Evolutionary conservation across 1,140 invertebrate species (phyloP), one percentile per base, ranked within the genome.

Genomic region (Phenacoccus solenopsis): DNA sequence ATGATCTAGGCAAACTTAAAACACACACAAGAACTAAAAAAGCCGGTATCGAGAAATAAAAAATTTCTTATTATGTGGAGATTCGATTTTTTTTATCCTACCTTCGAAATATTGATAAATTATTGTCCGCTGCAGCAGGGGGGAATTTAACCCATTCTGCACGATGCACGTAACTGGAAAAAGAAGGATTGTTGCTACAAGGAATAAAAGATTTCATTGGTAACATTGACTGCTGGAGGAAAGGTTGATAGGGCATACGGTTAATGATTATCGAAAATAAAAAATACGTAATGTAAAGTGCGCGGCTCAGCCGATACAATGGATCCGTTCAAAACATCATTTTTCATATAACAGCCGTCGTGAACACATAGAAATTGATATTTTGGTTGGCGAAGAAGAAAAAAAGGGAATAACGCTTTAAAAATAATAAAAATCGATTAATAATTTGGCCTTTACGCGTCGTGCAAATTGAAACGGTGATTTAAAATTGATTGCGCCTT

Each of bases 131-230:
- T 64, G 59, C 25, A 64, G 59, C 59, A 64, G 59, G 59, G 59
- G 59, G 59, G 59, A 24, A 64, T 64, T 64, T 64, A 64, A 64
- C 59, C 59, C 59, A 64, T 64, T 64, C 59, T 64, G 59, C 59
- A 64, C 59, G 59, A 64, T 64, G 59, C 59, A 64, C 4, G 59
- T 64, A 64, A 64, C 59, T 64, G 59, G 59, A 64, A 64, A 64
- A 64, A 25, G 59, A 64, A 64, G 59, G 59, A 64, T 64, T 64
- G 59, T 25, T 64, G 56, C 56, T 59, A 22, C 56, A 64, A 24
- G 25, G 59, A 64, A 64, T 64, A 64, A 64, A 64, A 64, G 10
- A 64, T 64, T 64, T 64, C 59, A 22, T 64, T 24, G 59, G 21
- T 4, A 16, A 24, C 16, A 24, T 22, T 64, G 13, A 24, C 13